Base-by-base conservation (phyloP, 2,797 vertebrate species). In the Nasua narica region DNA sequence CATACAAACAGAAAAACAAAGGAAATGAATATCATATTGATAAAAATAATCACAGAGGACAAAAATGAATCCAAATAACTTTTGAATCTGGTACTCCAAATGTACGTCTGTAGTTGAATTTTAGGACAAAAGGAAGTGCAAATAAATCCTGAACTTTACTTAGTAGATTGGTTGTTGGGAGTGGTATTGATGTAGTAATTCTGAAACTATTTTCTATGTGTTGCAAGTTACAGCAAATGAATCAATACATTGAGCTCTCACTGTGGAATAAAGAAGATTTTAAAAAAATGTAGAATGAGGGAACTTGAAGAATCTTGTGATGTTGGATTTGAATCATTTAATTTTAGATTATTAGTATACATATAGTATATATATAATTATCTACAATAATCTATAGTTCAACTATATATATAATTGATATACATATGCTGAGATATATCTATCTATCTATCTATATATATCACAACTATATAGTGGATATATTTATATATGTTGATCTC, bases 111-210 rank as follows among this genome's bases (percentile, higher is more conserved):
- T 18, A 74, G 65, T 40, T 21, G 56, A 96, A 82, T 67, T 79
- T 81, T 62, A 79, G 7, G 21, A 78, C 29, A 93, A 78, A 94
- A 79, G 56, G 8, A 78, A 74, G 37, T 52, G 6, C 37, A 96
- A 93, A 96, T 76, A 87, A 70, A 76, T 79, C 48, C 67, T 95
- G 54, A 93, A 76, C 60, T 97, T 95, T 69, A 50, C 89, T 93
- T 89, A 93, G 50, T 58, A 94, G 50, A 89, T 5, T 88, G 67
- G 6, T 70, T 87, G 7, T 72, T 69, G 27, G 40, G 52, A 87
- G 18, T 27, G 18, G 46, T 83, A 77, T 18, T 35, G 40, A 90
- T 86, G 25, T 60, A 88, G 48, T 91, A 85, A 88, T 78, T 96
- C 67, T 82, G 86, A 90, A 86, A 95, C 58, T 90, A 32, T 70